Evolutionary conservation across 1,140 invertebrate species (phyloP), one percentile per base, ranked within the genome.

Genomic region (Nomia melanderi): DNA sequence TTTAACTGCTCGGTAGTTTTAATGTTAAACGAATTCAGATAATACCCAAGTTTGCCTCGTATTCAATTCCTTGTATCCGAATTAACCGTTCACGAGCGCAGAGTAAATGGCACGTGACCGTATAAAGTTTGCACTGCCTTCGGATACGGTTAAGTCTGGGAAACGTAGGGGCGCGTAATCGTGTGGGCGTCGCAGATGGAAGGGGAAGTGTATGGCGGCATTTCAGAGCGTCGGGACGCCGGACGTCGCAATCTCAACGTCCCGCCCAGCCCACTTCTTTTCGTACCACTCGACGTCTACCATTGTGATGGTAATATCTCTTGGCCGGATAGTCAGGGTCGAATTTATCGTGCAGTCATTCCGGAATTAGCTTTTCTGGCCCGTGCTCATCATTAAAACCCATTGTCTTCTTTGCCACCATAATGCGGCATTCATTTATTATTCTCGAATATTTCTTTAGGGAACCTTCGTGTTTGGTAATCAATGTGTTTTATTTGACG

Each of bases 201-300:
- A 41, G 71, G 65, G 62, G 78, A 81, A 84, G 77, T 82, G 79
- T 70, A 81, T 77, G 78, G 69, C 78, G 76, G 82, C 79, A 76
- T 82, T 85, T 63, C 53, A 71, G 86, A 80, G 88, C 87, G 88
- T 88, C 82, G 88, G 83, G 85, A 90, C 86, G 87, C 89, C 89
- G 88, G 89, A 89, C 88, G 85, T 89, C 83, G 87, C 87, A 89
- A 91, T 90, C 86, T 87, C 85, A 75, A 79, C 86, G 87, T 87
- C 83, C 87, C 89, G 86, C 89, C 89, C 86, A 85, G 78, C 73
- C 57, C 71, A 65, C 82, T 82, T 83, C 87, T 82, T 84, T 64
- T 79, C 64, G 73, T 69, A 53, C 83, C 78, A 77, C 82, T 79
- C 78, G 71, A 82, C 76, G 79, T 82, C 50, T 78, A 31, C 82